Conservation (phyloP, 1,140 invertebrate species). For the Neotoxoptera formosana region DNA sequence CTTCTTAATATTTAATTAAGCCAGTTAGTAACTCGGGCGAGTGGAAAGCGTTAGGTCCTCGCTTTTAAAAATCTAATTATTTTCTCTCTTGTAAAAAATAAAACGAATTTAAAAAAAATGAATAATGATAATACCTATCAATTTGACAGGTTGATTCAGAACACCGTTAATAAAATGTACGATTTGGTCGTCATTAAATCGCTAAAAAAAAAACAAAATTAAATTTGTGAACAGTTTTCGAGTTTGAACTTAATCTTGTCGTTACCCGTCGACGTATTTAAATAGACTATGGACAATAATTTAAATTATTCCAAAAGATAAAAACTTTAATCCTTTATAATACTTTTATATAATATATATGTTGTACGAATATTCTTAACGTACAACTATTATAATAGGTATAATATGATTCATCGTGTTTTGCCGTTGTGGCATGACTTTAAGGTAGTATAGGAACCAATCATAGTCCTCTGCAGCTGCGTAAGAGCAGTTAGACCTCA, state of each 20-base stretch:
- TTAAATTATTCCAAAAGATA: neutral
- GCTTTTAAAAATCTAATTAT: constrained; percentile 1
- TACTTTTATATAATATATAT: too few relatives aligned
- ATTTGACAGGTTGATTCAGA: neutral
- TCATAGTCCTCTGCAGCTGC: too few relatives aligned
- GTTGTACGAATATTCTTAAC: neutral
- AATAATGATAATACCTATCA: constrained; percentile 1
- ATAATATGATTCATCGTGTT: neutral
- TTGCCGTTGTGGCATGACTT: neutral
- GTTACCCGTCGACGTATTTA: neutral
- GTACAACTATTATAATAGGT: neutral
- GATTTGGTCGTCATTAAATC: neutral
- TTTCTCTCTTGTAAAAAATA: neutral
- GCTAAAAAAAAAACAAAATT: neutral
- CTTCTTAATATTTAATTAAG: constrained; percentile 1
- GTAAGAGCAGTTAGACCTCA: neutral
- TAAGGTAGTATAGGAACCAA: accelerated
- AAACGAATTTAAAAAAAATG: neutral
- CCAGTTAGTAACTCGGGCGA: neutral
- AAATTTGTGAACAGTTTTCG: neutral
- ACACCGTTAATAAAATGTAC: neutral
- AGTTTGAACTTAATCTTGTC: neutral
- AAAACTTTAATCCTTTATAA: neutral
- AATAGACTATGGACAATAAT: neutral
- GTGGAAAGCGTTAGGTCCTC: neutral